Percentiles rank a stretch among this genome's conserved stretches.
phyloP scores from a whole-genome alignment of 2,113 vertebrate species.

The Nibea coibor region DNA sequence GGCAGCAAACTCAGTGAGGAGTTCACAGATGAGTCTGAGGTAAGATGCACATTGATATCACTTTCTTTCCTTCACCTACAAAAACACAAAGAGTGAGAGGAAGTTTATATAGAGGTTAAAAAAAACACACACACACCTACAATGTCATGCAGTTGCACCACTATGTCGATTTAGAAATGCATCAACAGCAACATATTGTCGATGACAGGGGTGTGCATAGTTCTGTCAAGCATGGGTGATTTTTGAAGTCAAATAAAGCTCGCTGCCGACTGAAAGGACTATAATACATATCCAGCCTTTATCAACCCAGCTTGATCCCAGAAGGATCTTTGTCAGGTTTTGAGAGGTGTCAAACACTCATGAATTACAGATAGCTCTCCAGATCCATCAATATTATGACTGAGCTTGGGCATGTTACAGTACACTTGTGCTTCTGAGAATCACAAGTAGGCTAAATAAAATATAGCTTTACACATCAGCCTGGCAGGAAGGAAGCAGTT shows the following conservation, averaged over 20 bases:
- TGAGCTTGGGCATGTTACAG: conserved; percentile 60
- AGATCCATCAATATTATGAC: conserved; percentile 70
- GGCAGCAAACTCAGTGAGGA: conserved; percentile 88
- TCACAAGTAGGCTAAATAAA: conserved; percentile 79
- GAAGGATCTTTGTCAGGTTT: conserved; percentile 73
- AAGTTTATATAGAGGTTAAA: not conserved
- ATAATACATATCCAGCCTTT: conserved; percentile 63
- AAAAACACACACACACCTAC: not conserved
- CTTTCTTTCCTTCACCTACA: not conserved
- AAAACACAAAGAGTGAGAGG: not conserved
- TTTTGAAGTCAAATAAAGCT: conserved; percentile 54
- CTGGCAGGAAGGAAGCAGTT: conserved; percentile 63
- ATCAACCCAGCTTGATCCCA: conserved; percentile 68
- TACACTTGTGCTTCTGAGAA: conserved; percentile 65
- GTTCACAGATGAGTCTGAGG: conserved; percentile 97
- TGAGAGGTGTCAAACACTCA: conserved; percentile 78
- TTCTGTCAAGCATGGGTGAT: conserved; percentile 61
- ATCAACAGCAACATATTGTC: conserved; percentile 47
- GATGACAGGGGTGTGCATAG: conserved; percentile 44
- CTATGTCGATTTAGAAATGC: conserved; percentile 38
- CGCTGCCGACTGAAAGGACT: conserved; percentile 49
- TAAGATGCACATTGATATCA: conserved; percentile 75
- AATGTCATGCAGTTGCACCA: conserved; percentile 59
- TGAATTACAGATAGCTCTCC: conserved; percentile 77
- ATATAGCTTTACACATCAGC: conserved; percentile 69